phyloP scores from a whole-genome alignment of 2,888 invertebrate species.

The Pseudococcus jackbeardsleyi region DNA sequence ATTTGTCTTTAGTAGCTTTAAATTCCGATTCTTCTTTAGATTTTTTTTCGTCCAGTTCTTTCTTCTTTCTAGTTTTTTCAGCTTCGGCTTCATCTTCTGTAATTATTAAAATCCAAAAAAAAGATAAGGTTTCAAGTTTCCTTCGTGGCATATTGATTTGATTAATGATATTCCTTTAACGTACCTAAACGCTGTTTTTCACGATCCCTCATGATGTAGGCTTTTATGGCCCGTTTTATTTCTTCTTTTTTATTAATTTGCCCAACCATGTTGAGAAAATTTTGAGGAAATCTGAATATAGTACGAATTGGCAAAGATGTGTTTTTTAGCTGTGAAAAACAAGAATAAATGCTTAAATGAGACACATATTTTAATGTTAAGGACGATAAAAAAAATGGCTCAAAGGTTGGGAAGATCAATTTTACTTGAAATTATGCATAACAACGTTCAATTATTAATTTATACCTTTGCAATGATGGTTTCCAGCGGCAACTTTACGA shows the following conservation, averaged over 20 bases:
- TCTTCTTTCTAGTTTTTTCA: conserved; percentile 59
- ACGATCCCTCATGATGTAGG: conserved; percentile 54
- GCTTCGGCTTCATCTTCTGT: conserved; percentile 63
- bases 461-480: background rate
- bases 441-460: background rate
- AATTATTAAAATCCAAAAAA: background rate
- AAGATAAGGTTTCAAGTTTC: background rate
- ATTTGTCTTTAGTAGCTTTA: conserved; percentile 57
- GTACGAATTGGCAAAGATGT: background rate
- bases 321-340: background rate
- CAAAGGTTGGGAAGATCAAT: background rate
- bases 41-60: conserved; percentile 58
- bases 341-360: background rate
- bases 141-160: background rate
- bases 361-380: background rate
- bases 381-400: background rate
- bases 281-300: too few relatives aligned
- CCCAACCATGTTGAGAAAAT: conserved; percentile 39
- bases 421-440: background rate
- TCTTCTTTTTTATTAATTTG: conserved; percentile 54
- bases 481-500: background rate
- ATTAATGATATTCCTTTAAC: background rate
- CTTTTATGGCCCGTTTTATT: conserved; percentile 28
- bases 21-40: conserved; percentile 57
- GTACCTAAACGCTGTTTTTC: conserved; percentile 60